Evolutionary conservation across 1,140 invertebrate genomes (phyloP), one percentile per base, ranked within the genome.

Genomic region (Dendroctonus valens): DNA sequence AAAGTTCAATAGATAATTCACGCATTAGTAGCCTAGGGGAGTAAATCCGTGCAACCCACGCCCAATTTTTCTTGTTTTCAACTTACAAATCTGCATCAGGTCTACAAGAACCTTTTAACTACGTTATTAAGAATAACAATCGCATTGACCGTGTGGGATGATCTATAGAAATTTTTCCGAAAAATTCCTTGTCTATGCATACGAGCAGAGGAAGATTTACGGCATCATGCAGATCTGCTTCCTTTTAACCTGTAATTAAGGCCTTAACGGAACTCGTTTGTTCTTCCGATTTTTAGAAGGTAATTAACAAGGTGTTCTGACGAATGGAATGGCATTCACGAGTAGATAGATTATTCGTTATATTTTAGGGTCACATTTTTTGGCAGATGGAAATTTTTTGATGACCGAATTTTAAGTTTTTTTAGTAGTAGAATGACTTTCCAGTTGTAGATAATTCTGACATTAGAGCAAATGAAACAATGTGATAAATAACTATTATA

Each of bases 51-150:
- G 48, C 58, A 49, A 49, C 58, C 58, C 58, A 60, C 58, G 11
- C 58, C 44, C 11, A 44, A 44, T 58, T 60, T 60, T 60, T 60
- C 6, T 14, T 14, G n/a, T 60, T 60, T 39, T 39, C 12, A 49
- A 60, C 15, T 50, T 48, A 48, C n/a, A 60, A 60, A 60, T 60
- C 58, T 60, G 58, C 58, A 60, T 60, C 58, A 50, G 50, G 58
- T 38, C 58, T 42, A 48, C 46, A 60, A 60, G 44, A 60, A 60
- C 14, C 58, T 40, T 60, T 50, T 60, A 60, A 60, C 58, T 50
- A 60, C 58, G 46, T 60, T 60, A 60, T 60, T 60, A 60, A 50
- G 44, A 50, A 60, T 50, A 38, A 42, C 58, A 50, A 60, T 60
- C 58, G 58, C 58, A 60, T 60, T 50, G 44, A 49, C 12, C 26